Evolutionary conservation across 2,113 vertebrate species (phyloP), one percentile per base, ranked within the genome.

Genomic region (Nannospalax galili): DNA sequence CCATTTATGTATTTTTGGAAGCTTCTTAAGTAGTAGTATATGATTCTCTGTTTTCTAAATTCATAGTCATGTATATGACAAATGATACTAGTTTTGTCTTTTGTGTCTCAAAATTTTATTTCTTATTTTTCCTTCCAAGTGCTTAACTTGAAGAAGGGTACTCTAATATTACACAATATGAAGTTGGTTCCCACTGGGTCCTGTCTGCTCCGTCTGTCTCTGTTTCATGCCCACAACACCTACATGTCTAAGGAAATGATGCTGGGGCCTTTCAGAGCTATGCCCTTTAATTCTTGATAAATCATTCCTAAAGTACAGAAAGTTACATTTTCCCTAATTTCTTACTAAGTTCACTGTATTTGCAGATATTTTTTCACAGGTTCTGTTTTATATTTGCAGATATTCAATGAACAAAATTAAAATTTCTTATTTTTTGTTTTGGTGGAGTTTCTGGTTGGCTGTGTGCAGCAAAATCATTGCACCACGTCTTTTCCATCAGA

Each of bases 281-380:
- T 45, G 45, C 11, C 15, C 48, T 67, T 82, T 89, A 62, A 32
- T 77, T 88, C 60, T 90, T 92, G 40, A 85, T 35, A 79, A 77
- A 67, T 89, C 22, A 85, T 60, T 52, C 72, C 58, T 4, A 10
- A 80, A 67, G 16, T 75, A 7, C 80, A 60, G 12, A 87, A 86
- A 20, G 22, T 30, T 90, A 20, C 26, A 79, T 32, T 16, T 35
- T 35, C 4, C 42, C n/a, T 26, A 20, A 1, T 84, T 70, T 82
- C 30, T 37, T 87, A 52, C n/a, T 30, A 64, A 89, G 30, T 69
- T 22, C 26, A 22, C 78, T 67, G 22, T 58, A 28, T 69, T 85
- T 96, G 64, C 30, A 88, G 74, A 48, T 77, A 56, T 90, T 95
- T 95, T 94, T 78, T 17, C 82, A 72, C 65, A 40, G 10, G 22